A percentile compares a stretch with the other conserved stretches of the same genome.
These are phyloP conservation scores for Metaphire vulgaris DNA, from an alignment of 1,140 invertebrate species.

Conservation along the genomic window DNA sequence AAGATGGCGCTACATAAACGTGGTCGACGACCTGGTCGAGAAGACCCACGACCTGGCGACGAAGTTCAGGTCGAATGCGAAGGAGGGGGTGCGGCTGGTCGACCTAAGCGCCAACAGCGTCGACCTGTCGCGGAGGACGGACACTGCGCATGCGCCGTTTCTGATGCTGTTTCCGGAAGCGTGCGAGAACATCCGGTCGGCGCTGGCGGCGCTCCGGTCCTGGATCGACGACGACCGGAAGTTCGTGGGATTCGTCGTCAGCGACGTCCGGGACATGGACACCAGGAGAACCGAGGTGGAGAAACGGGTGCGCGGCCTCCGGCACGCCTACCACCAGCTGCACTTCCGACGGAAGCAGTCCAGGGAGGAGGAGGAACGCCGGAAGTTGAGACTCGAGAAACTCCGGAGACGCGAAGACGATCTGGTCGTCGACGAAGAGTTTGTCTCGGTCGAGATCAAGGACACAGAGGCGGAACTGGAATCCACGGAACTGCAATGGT, in stretches of 20 bases:
- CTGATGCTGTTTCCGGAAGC: slow-evolving; percentile 39
- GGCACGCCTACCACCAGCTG: slow-evolving; percentile 34
- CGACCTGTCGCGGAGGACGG: slow-evolving; percentile 34
- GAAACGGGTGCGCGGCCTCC: slow-evolving; percentile 32
- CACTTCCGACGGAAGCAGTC: slow-evolving; percentile 34
- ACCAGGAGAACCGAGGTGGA: slow-evolving; percentile 32
- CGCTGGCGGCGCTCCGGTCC: slow-evolving; percentile 33
- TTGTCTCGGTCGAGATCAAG: slow-evolving; percentile 5
- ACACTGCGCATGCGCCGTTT: slow-evolving; percentile 36
- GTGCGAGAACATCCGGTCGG: slow-evolving; percentile 36
- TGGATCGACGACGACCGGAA: slow-evolving; percentile 41
- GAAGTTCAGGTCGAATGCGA: slow-evolving; percentile 19
- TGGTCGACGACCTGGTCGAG: slow-evolving; percentile 18
- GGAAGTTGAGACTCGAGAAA: slow-evolving; percentile 26
- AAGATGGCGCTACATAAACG: slow-evolving; percentile 30
- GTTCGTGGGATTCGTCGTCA: slow-evolving; percentile 36
- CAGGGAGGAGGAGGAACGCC: slow-evolving; percentile 30
- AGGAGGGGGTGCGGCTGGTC: background rate
- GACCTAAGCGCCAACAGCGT: slow-evolving; percentile 31
- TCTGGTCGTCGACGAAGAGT: slow-evolving; percentile 21
- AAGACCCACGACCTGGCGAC: background rate
- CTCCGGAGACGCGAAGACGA: slow-evolving; percentile 16
- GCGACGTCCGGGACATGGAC: slow-evolving; percentile 38
- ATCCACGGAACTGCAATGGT: slow-evolving; percentile 1
- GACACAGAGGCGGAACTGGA: slow-evolving; percentile 13